Conservation (phyloP, 2,888 invertebrate species). For the Ommatoiulus sabulosus region DNA sequence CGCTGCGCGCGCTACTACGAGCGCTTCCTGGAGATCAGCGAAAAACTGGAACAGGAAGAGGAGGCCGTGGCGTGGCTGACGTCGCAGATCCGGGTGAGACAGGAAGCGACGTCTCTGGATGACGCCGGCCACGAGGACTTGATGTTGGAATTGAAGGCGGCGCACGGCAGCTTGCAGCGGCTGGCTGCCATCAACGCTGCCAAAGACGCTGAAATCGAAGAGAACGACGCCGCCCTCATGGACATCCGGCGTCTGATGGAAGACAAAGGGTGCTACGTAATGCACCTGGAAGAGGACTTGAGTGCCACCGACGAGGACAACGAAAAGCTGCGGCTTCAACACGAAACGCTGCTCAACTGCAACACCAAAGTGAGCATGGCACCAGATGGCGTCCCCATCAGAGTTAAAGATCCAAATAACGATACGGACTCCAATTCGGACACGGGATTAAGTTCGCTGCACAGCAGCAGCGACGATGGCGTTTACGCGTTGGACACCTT, state of each 20-base stretch:
- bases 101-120: slow-evolving; percentile 34
- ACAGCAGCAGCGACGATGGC: slow-evolving; percentile 68
- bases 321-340: slow-evolving; percentile 59
- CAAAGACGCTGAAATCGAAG: slow-evolving; percentile 64
- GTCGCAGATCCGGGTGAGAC: slow-evolving; percentile 68
- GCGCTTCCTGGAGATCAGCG: slow-evolving; percentile 79
- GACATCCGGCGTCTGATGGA: slow-evolving; percentile 64
- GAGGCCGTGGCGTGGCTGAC: slow-evolving; percentile 78
- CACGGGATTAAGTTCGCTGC: slow-evolving; percentile 70
- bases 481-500: slow-evolving; percentile 67
- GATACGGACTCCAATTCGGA: slow-evolving; percentile 70
- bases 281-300: slow-evolving; percentile 64
- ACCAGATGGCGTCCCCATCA: slow-evolving; percentile 38
- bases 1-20: slow-evolving; percentile 80
- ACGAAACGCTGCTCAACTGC: not conserved
- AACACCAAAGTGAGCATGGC: slow-evolving; percentile 51
- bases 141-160: slow-evolving; percentile 62
- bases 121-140: slow-evolving; percentile 35
- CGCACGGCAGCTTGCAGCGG: slow-evolving; percentile 63
- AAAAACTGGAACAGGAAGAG: slow-evolving; percentile 79
- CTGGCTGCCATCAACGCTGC: slow-evolving; percentile 62
- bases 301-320: slow-evolving; percentile 63
- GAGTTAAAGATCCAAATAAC: slow-evolving; percentile 49
- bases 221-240: slow-evolving; percentile 64
- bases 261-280: slow-evolving; percentile 63